Conservation (phyloP, 2,113 vertebrate genomes). For the Dicentrarchus labrax region DNA sequence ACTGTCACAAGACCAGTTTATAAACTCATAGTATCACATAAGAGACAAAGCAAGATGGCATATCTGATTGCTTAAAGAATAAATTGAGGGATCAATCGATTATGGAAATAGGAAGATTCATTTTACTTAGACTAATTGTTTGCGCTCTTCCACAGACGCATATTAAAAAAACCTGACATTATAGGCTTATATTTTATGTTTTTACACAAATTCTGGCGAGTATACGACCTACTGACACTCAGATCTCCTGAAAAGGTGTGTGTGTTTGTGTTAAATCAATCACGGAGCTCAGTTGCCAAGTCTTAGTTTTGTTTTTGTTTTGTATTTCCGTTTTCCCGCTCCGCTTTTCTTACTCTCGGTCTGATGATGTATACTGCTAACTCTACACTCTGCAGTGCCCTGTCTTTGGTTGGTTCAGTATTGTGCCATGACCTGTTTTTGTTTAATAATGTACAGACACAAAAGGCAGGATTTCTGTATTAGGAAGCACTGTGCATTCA, state of each 20-base stretch:
- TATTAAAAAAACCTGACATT: too few species aligned
- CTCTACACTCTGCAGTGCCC: constrained; percentile 60
- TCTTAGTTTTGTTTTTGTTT: constrained; percentile 58
- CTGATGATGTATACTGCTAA: constrained; percentile 65
- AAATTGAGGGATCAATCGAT: background rate
- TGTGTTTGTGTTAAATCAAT: constrained; percentile 45
- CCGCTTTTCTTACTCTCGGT: constrained; percentile 64
- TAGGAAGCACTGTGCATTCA: constrained; percentile 84
- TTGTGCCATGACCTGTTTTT: constrained; percentile 81
- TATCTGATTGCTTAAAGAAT: background rate
- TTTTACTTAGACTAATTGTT: background rate
- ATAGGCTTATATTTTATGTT: background rate
- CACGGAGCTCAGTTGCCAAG: constrained; percentile 50
- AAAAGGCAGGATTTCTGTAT: constrained; percentile 79
- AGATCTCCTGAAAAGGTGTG: constrained; percentile 6
- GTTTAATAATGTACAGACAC: constrained; percentile 80
- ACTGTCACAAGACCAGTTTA: background rate
- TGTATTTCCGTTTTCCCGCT: constrained; percentile 67
- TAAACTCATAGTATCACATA: background rate
- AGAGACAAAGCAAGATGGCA: background rate
- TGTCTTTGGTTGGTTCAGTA: constrained; percentile 72
- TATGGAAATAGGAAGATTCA: too few species aligned
- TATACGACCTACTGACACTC: constrained; percentile 43
- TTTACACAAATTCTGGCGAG: constrained; percentile 13
- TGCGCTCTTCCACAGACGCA: background rate